Evolutionary conservation across 2,113 vertebrate species (phyloP), one percentile per base, ranked within the genome.

Genomic region (Embiotoca jacksoni): DNA sequence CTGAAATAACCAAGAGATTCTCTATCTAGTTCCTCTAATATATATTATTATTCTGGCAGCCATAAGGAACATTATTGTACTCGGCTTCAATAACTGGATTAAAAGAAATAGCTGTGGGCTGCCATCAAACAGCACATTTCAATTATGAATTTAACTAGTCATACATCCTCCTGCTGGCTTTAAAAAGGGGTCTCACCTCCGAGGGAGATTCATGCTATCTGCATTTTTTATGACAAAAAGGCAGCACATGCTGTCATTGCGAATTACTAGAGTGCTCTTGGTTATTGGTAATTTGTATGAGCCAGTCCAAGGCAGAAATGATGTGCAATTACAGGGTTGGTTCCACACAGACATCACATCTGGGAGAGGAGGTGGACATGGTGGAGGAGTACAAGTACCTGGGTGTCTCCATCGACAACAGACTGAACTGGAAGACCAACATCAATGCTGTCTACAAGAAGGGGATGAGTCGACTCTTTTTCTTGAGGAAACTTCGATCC

Each of bases 51-150:
- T 33, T 56, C 23, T 64, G 10, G 3, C 35, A 36, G 33, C 32
- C 47, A 53, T 69, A 37, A 68, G 67, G 65, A 52, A 64, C 23
- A 60, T 64, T 52, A 60, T 44, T 44, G 6, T 44, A 44, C 10
- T 44, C 41, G 13, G 35, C 39, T 61, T 66, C 47, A 70, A 87
- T 66, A 83, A 71, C 44, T 50, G 15, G 9, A 56, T 33, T 47
- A 14, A 78, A 71, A 67, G 66, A 49, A 78, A 83, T 70, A 60
- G 36, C 56, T 54, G 4, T 3, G 1, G 54, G 8, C 63, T 52
- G 62, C n/a, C 35, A 57, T 83, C 23, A 73, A 44, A 73, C 39
- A 59, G 57, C 50, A 63, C 32, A 67, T 68, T 66, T 70, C 56
- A 63, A 30, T 67, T 41, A 63, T 64, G 57, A 72, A 63, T 62